Evolutionary conservation across 2,888 invertebrate genomes (phyloP), one percentile per base, ranked within the genome.

Genomic region (Hybos culiciformis): DNA sequence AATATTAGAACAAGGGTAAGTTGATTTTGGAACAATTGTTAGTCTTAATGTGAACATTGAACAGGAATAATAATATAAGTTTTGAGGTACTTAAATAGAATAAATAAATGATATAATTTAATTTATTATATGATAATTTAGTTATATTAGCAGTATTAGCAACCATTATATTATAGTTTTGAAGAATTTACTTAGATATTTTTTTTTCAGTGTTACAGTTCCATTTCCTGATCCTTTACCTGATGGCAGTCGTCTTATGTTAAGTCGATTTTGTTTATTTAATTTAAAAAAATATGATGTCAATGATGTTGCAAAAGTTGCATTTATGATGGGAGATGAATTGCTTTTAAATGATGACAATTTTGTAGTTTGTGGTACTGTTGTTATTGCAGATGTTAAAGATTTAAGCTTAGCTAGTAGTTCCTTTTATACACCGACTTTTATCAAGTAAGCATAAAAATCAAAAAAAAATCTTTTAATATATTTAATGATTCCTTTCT

Each of bases 381-480:
- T 61, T 17, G 61, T 58, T 23, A 56, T 77, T 19, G 49, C 73
- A 29, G 77, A 77, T 53, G 56, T 75, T 48, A 60, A 65, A 15
- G 68, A 66, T 69, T 63, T 70, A 1, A 65, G 68, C 3, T 59
- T 74, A 56, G 61, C 60, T 4, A 74, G 75, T 52, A 67, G 72
- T 36, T 53, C 68, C 14, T 70, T 71, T 54, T 67, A 73, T 61
- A 67, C 73, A 1, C 72, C 74, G 1, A 50, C 66, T 2, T 50
- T 67, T 3, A 62, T 72, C 52, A 77, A 74, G 58, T 75, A 74
- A 55, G 63, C 66, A 20, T 9, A 20, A 11, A 4, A n/a, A 2
- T 32, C 6, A 14, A 8, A 3, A 31, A 5, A 2, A 31, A 11
- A 18, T 33, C n/a, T 31, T 4, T 17, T 9, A 11, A 2, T 32